Evolutionary conservation across 1,140 invertebrate genomes (phyloP), one percentile per base, ranked within the genome.

Genomic region (Bactericera cockerelli): DNA sequence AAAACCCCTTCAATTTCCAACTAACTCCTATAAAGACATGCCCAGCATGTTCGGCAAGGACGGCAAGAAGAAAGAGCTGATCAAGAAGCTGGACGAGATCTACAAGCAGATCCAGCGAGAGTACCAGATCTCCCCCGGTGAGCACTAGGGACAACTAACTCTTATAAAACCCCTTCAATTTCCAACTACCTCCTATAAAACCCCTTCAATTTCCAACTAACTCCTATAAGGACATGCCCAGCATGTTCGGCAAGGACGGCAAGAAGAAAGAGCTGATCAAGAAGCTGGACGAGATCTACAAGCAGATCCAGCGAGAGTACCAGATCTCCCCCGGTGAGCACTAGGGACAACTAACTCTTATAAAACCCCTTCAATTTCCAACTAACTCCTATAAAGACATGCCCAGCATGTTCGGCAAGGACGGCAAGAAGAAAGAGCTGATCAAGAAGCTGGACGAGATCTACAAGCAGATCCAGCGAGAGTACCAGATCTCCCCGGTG

Each of bases 231-330:
- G 91, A 95, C 66, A 97, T 98, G 92, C 94, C 93, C 0, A 83
- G 83, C 1, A 79, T 98, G 73, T 97, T 99, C 72, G 91, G 92
- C n/a, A 96, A 96, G 70, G 84, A 87, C 39, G 81, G 82, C 26
- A 98, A 96, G 72, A 98, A 98, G 76, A 97, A n/a, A 70, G 94
- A 98, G 59, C 74, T 98, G 24, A 98, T 99, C 53, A 93, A 93
- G 73, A 92, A 91, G 70, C 76, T 99, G 57, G 86, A 84, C 1
- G 78, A 84, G 64, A 86, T 91, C 38, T 98, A 93, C 70, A 84
- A 88, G 66, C 79, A 83, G 66, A 81, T 98, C 61, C 89, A 94
- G 71, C 77, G 79, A 54, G 82, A 84, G 61, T 72, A 77, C 60
- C 77, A 82, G 63, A 86, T 88, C 36, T 84, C n/a, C 83, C 2